Evolutionary conservation across 2,888 invertebrate genomes (phyloP).

Genomic region (Agrilus mali): DNA sequence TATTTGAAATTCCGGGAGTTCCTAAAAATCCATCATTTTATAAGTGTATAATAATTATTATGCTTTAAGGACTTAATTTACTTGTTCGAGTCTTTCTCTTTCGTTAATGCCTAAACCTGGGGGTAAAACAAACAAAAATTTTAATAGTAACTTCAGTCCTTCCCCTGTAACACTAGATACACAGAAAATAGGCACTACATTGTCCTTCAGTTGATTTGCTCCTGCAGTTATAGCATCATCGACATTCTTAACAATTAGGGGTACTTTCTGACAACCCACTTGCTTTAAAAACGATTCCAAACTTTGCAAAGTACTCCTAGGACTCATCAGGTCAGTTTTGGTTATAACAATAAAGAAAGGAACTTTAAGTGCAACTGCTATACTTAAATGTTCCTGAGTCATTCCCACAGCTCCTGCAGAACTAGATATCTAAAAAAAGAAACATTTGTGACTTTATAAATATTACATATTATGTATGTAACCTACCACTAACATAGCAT

Average conservation of each 20-base stretch:
- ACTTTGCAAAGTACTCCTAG: slow-evolving; percentile 39
- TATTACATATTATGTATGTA: neutral
- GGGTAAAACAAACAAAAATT: slow-evolving; percentile 73
- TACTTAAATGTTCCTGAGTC: slow-evolving; percentile 83
- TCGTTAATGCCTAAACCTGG: slow-evolving; percentile 52
- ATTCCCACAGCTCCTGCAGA: slow-evolving; percentile 69
- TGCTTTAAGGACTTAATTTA: slow-evolving; percentile 17
- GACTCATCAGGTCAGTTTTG: slow-evolving; percentile 77
- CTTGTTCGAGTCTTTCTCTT: slow-evolving; percentile 56
- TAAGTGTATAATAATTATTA: neutral
- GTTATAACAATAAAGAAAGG: slow-evolving; percentile 91
- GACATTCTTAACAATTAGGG: slow-evolving; percentile 49
- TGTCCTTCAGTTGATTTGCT: slow-evolving; percentile 50
- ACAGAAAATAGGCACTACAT: slow-evolving; percentile 67
- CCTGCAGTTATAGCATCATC: slow-evolving; percentile 67
- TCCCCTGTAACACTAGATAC: slow-evolving; percentile 85
- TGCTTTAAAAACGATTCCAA: slow-evolving; percentile 51
- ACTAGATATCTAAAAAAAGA: slow-evolving; percentile 54
- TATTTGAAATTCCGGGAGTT: slow-evolving; percentile 77
- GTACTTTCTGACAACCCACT: slow-evolving; percentile 51
- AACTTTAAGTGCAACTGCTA: slow-evolving; percentile 66
- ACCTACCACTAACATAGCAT: slow-evolving; percentile 72
- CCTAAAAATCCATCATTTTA: slow-evolving; percentile 33
- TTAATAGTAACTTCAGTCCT: slow-evolving; percentile 70
- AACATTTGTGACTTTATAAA: slow-evolving; percentile 5